Conservation (phyloP, 1,140 invertebrate genomes). For the Tachypleus tridentatus region DNA sequence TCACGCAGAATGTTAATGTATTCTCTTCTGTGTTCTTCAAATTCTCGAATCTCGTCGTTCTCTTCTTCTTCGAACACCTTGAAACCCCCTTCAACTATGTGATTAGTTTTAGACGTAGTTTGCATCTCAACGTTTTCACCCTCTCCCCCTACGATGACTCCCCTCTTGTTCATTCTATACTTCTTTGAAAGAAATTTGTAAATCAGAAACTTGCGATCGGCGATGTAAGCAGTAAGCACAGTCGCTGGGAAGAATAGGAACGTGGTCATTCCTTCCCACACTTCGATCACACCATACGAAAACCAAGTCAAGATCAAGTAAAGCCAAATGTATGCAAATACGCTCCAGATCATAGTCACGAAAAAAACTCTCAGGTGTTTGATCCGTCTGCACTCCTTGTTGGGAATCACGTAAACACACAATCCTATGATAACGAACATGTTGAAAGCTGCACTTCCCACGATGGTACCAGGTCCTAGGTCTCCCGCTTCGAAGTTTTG, state of each 20-base stretch:
- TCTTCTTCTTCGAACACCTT: constrained; percentile 47
- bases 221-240: constrained; percentile 92
- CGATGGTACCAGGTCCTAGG: constrained; percentile 90
- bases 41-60: constrained; percentile 60
- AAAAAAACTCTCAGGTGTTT: constrained; percentile 96
- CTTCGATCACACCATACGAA: constrained; percentile 69
- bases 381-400: constrained; percentile 40
- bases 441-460: constrained; percentile 98
- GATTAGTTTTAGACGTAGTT: constrained; percentile 30
- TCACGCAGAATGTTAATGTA: constrained; percentile 85
- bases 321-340: constrained; percentile 97
- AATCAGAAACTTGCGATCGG: constrained; percentile 76
- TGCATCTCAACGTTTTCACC: constrained; percentile 58
- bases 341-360: constrained; percentile 94
- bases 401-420: constrained; percentile 53
- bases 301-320: constrained; percentile 83
- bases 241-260: constrained; percentile 94
- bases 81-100: constrained; percentile 22
- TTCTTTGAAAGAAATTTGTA: constrained; percentile 86
- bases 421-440: constrained; percentile 94
- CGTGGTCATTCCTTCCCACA: constrained; percentile 92
- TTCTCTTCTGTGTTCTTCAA: constrained; percentile 85
- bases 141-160: constrained; percentile 78
- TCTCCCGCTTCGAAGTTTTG: constrained; percentile 91
- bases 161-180: constrained; percentile 80